A percentile compares a stretch with the other conserved stretches of the same genome.
These are phyloP conservation scores for Gerris buenoi DNA, from an alignment of 1,140 invertebrate genomes.

Conservation along the genomic window DNA sequence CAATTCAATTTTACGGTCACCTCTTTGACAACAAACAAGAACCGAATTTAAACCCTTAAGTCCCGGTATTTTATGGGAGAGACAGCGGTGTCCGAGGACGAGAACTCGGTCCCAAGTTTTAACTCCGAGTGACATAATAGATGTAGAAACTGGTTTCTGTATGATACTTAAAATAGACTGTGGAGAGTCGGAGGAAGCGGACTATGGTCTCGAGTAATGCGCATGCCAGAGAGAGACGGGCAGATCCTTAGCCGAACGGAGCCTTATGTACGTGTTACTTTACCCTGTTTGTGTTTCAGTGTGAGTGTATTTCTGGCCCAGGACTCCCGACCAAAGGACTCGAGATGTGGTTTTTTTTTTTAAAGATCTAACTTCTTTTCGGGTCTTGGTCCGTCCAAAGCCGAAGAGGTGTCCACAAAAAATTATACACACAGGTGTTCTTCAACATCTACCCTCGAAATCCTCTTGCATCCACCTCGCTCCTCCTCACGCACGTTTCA, in stretches of 20 bases:
- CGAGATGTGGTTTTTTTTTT: neutral
- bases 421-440: neutral
- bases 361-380: neutral
- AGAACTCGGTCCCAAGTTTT: neutral
- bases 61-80: neutral
- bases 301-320: neutral
- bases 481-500: neutral
- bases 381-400: neutral
- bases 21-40: neutral
- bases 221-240: neutral
- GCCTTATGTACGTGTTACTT: neutral
- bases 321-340: neutral
- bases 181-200: neutral
- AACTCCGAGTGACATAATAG: neutral
- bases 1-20: neutral
- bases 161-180: neutral
- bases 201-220: neutral
- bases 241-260: too few relatives aligned
- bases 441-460: too few relatives aligned
- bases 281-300: neutral
- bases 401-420: neutral
- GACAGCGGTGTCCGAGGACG: neutral
- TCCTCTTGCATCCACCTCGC: too few relatives aligned
- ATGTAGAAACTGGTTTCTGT: neutral
- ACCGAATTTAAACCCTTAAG: neutral